phyloP scores from a whole-genome alignment of 2,113 vertebrate genomes.

The Steatornis caripensis region DNA sequence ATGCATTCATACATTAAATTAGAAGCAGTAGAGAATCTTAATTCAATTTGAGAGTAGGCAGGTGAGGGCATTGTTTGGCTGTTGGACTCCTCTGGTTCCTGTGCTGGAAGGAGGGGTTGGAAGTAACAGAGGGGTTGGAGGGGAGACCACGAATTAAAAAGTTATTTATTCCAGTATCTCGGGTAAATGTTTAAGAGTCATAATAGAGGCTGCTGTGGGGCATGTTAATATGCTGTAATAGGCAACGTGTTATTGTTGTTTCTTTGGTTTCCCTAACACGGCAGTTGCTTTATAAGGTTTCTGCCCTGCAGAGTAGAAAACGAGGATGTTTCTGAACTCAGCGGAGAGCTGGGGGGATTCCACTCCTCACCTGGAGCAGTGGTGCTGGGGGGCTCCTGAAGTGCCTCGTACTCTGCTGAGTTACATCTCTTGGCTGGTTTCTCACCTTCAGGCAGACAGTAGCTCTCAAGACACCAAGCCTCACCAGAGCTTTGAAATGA shows the following conservation, averaged over 20 bases:
- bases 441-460: background rate
- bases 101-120: background rate
- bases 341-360: rapidly evolving
- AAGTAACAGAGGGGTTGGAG: background rate
- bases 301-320: background rate
- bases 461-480: background rate
- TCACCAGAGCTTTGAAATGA: background rate
- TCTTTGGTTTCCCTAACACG: background rate
- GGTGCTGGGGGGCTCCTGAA: background rate
- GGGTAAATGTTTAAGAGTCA: slow-evolving; percentile 1
- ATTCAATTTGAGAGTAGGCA: background rate
- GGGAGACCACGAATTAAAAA: background rate
- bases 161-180: background rate
- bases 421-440: background rate
- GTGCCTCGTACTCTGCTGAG: rapidly evolving
- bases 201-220: background rate
- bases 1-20: background rate
- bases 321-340: background rate
- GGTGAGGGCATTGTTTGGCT: background rate
- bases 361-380: background rate
- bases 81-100: background rate
- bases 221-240: background rate
- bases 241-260: background rate
- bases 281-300: background rate
- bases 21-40: background rate